Percentiles rank a stretch among this genome's conserved stretches.
phyloP scores from a whole-genome alignment of 2,888 invertebrate genomes.

The Archips xylosteana region DNA sequence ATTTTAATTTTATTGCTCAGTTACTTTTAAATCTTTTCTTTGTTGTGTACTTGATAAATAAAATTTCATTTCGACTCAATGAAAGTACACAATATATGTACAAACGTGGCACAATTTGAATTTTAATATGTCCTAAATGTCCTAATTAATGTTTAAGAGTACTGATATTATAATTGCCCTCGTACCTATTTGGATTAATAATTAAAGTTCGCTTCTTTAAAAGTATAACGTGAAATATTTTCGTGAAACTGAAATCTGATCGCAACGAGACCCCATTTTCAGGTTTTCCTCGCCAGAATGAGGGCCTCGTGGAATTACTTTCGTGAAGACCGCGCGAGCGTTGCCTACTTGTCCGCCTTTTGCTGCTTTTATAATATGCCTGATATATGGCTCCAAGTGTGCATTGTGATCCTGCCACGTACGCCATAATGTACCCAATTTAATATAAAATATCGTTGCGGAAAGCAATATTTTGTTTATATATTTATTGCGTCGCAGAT shows the following conservation, averaged over 20 bases:
- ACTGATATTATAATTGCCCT: no score
- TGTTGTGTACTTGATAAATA: no score
- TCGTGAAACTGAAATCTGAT: slow-evolving; percentile 21
- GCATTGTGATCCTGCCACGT: slow-evolving; percentile 65
- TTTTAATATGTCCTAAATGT: no score
- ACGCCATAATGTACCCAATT: slow-evolving; percentile 60
- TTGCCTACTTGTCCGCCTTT: slow-evolving; percentile 52
- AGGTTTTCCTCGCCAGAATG: slow-evolving; percentile 53
- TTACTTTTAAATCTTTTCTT: no score
- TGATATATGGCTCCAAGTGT: slow-evolving; percentile 67
- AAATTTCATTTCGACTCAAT: no score
- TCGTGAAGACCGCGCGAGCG: slow-evolving; percentile 52
- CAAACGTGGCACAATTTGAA: no score
- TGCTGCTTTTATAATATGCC: slow-evolving; percentile 61
- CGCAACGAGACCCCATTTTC: slow-evolving; percentile 53
- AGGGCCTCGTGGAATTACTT: slow-evolving; percentile 63
- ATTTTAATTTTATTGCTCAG: no score
- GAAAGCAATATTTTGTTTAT: slow-evolving; percentile 60
- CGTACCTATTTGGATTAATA: neutral
- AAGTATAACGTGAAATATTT: slow-evolving; percentile 10
- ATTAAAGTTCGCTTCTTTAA: neutral
- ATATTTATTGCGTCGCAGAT: slow-evolving; percentile 51
- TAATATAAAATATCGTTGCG: slow-evolving; percentile 60
- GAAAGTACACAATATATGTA: no score
- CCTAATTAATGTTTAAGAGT: no score